Percentiles rank a stretch among this genome's conserved stretches.
phyloP scores from a whole-genome alignment of 2,888 invertebrate genomes.

The Heliconius ethilla region DNA sequence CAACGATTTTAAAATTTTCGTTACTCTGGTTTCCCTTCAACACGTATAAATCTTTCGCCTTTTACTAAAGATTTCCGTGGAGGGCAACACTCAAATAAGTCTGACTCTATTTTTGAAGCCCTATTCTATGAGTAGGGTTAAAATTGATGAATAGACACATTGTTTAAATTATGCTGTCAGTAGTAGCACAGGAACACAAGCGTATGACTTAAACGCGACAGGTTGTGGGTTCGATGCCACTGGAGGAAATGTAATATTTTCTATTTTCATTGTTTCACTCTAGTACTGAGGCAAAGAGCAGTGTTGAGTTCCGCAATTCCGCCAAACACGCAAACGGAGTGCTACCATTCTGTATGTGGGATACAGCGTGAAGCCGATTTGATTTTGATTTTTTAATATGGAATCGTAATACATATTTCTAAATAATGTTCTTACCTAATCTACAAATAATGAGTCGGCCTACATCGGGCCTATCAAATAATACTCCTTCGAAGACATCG shows the following conservation, averaged over 20 bases:
- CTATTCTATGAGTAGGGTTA: background rate
- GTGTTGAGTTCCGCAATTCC: too few species aligned
- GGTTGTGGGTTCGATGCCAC: too few species aligned
- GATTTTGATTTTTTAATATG: too few species aligned
- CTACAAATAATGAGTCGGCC: conserved; percentile 87
- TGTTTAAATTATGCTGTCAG: too few species aligned
- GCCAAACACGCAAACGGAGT: too few species aligned
- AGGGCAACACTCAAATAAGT: conserved; percentile 88
- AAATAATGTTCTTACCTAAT: conserved; percentile 77
- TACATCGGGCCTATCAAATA: conserved; percentile 74
- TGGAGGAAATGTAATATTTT: too few species aligned
- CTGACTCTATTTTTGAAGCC: conserved; percentile 55
- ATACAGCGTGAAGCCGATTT: too few species aligned
- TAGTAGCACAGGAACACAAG: too few species aligned
- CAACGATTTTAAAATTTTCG: background rate
- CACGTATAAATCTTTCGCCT: conserved; percentile 88
- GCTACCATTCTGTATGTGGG: too few species aligned
- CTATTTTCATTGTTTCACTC: too few species aligned
- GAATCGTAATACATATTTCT: background rate
- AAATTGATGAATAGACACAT: background rate
- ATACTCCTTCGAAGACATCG: conserved; percentile 83
- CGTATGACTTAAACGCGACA: too few species aligned
- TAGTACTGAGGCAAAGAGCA: too few species aligned
- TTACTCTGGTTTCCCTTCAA: background rate
- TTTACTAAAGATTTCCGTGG: conserved; percentile 91